phyloP scores from a whole-genome alignment of 1,140 invertebrate species.

The Saxidomus purpurata region DNA sequence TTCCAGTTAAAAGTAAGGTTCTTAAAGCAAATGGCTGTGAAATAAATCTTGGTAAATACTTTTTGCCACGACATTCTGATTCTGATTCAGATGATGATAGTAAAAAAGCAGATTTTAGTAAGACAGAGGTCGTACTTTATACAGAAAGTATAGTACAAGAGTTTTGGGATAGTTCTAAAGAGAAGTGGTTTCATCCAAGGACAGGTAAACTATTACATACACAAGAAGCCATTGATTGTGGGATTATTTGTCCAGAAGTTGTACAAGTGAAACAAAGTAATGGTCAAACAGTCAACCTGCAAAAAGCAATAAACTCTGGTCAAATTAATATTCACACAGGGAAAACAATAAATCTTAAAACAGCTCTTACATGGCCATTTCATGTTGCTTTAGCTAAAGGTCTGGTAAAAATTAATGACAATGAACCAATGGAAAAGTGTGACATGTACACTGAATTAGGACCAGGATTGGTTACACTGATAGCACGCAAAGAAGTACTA shows the following conservation, averaged over 20 bases:
- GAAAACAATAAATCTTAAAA: conserved; percentile 91
- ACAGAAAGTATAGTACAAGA: conserved; percentile 80
- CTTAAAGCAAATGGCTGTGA: conserved; percentile 60
- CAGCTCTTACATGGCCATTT: conserved; percentile 81
- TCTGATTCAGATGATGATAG: conserved; percentile 50
- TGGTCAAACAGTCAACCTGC: conserved; percentile 86
- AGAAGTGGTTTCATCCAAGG: conserved; percentile 89
- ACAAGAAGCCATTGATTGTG: conserved; percentile 91
- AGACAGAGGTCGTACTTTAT: conserved; percentile 65
- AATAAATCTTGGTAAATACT: conserved; percentile 60
- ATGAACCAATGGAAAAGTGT: conserved; percentile 64
- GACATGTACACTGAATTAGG: conserved; percentile 74
- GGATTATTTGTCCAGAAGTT: conserved; percentile 90
- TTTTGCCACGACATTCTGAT: conserved; percentile 47
- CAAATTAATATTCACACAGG: conserved; percentile 91
- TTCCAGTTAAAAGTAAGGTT: conserved; percentile 33
- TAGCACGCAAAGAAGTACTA: conserved; percentile 65
- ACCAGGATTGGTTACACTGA: conserved; percentile 67
- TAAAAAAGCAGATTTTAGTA: conserved; percentile 30
- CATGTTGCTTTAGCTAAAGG: conserved; percentile 77
- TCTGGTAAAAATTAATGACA: conserved; percentile 66
- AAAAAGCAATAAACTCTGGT: conserved; percentile 79
- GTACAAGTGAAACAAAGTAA: conserved; percentile 91
- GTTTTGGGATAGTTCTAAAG: conserved; percentile 73
- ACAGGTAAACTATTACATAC: conserved; percentile 92